Conservation (phyloP, 1,140 invertebrate genomes). For the Tetraneura akinire region DNA sequence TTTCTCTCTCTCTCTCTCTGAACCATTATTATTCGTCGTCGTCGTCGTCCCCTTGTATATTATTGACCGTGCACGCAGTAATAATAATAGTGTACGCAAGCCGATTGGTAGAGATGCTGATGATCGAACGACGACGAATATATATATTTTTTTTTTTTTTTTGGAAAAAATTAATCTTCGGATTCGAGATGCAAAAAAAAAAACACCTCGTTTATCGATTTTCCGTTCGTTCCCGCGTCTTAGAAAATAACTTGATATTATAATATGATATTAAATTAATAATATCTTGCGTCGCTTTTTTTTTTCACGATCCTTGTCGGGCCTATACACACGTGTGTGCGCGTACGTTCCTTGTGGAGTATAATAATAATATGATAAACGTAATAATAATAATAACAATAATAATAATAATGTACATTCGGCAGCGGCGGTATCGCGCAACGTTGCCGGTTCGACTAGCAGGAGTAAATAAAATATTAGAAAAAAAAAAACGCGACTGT, state of each 20-base stretch:
- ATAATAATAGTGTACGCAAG: neutral
- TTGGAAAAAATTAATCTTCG: neutral
- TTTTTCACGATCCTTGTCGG: neutral
- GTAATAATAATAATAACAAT: no score
- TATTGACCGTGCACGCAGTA: no score
- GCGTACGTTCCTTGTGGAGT: neutral
- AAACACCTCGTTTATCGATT: neutral
- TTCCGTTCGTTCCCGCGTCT: neutral
- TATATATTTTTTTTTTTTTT: no score
- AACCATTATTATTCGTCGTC: neutral
- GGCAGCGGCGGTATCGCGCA: neutral
- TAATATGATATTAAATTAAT: no score
- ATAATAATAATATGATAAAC: no score
- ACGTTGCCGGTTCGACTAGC: slow-evolving; percentile 14
- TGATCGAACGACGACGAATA: neutral
- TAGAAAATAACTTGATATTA: no score
- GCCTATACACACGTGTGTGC: neutral
- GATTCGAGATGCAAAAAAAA: neutral
- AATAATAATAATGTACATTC: no score
- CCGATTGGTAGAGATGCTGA: no score
- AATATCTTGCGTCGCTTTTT: no score
- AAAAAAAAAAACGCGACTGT: no score
- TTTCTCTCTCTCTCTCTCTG: no score
- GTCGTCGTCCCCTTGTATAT: neutral
- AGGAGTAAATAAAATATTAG: neutral